Base-by-base conservation (phyloP, 2,113 vertebrate species). In the Uropsilus gracilis region DNA sequence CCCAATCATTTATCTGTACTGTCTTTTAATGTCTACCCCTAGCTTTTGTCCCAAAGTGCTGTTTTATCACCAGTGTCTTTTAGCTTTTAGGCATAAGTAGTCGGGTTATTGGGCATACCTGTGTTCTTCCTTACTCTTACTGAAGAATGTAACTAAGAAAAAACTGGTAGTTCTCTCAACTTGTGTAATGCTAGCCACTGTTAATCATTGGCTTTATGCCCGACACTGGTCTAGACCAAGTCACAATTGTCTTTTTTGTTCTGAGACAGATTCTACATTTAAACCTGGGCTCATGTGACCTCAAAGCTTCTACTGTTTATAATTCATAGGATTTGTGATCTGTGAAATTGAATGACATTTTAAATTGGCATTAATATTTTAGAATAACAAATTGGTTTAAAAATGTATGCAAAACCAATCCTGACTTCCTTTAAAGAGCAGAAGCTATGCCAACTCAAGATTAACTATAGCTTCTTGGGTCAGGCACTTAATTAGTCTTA, bases 111-210 rank as follows among this genome's bases (percentile, higher is more conserved):
- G 44, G 53, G 12, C 22, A 32, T 77, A 18, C 42, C 53, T 53
- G 16, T 75, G 39, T 84, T 93, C 26, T 94, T 4, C 34, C 18
- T n/a, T 68, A 42, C 32, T 78, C 4, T 82, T 50, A 72, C 50
- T 84, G 48, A 77, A 88, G 81, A 76, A 64, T 64, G 42, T 59
- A 68, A 77, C 50, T 77, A 44, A 80, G 30, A 50, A 90, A 94
- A 71, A 17, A 66, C 44, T 24, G 53, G 18, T 87, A 42, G 22
- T 55, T 90, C 83, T 57, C 37, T 34, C 39, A 87, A 42, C 16
- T 84, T 20, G 32, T 61, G 32, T 18, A 63, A 84, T 26, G 57
- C 37, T 63, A 82, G 42, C 32, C 20, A 61, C 32, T 66, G 37
- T 72, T 73, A 83, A 55, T 71, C 57, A 61, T 16, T 63, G 61